These are phyloP conservation scores for Eupithecia inturbata DNA, from an alignment of 2,888 invertebrate genomes.

Conservation along the genomic window DNA sequence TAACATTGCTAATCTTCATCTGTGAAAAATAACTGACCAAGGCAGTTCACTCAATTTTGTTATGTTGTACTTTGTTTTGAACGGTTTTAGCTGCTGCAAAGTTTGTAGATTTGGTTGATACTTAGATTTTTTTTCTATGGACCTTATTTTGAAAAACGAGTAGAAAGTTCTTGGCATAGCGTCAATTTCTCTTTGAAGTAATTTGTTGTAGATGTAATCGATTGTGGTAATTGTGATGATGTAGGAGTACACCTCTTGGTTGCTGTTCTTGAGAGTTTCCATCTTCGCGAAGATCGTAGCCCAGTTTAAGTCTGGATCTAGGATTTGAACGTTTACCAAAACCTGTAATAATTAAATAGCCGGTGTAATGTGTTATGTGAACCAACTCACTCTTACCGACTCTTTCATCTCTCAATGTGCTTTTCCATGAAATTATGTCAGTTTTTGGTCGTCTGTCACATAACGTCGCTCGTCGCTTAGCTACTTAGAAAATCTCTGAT, in stretches of 20 bases:
- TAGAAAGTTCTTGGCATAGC: slow-evolving; percentile 46
- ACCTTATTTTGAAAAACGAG: slow-evolving; percentile 46
- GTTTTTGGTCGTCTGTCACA: not conserved
- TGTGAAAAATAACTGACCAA: slow-evolving; percentile 76
- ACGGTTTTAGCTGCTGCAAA: slow-evolving; percentile 50
- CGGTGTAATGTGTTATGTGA: not conserved
- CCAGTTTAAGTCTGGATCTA: slow-evolving; percentile 61
- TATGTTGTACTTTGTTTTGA: slow-evolving; percentile 63
- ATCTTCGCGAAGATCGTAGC: slow-evolving; percentile 63
- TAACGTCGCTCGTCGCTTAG: not conserved
- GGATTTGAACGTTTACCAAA: slow-evolving; percentile 70
- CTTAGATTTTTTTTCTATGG: slow-evolving; percentile 44
- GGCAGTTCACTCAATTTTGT: slow-evolving; percentile 65
- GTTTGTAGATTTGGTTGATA: slow-evolving; percentile 47
- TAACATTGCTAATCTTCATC: slow-evolving; percentile 42
- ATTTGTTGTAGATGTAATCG: slow-evolving; percentile 70
- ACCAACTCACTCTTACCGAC: not conserved
- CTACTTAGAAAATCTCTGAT: not conserved
- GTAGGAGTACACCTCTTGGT: slow-evolving; percentile 67
- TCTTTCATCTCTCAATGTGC: not conserved
- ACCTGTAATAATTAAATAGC: slow-evolving; percentile 53
- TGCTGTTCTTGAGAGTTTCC: slow-evolving; percentile 60
- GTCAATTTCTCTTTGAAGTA: slow-evolving; percentile 55
- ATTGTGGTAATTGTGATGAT: slow-evolving; percentile 67
- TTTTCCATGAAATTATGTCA: not conserved